Conservation (phyloP, 1,140 invertebrate species). For the Patella vulgata region DNA sequence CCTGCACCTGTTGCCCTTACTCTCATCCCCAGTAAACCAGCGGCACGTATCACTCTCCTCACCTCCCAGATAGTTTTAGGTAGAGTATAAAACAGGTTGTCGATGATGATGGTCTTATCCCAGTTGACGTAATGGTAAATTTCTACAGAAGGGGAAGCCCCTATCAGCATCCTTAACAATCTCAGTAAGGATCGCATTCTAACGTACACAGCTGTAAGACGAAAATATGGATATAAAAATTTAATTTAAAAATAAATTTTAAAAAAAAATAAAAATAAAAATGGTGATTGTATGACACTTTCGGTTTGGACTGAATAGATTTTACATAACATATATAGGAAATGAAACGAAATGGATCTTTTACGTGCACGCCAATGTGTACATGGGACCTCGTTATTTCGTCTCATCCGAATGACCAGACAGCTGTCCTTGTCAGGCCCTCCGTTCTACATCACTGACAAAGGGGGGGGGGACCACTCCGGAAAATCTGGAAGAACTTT, state of each 20-base stretch:
- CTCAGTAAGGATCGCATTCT: constrained; percentile 16
- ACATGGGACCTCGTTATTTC: too few species aligned
- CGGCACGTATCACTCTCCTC: constrained; percentile 23
- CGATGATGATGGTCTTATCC: constrained; percentile 38
- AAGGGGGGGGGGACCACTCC: too few species aligned
- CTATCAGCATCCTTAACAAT: constrained; percentile 16
- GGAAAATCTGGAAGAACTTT: too few species aligned
- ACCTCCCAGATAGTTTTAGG: constrained; percentile 35
- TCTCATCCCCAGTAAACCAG: constrained; percentile 15
- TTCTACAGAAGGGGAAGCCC: constrained; percentile 1
- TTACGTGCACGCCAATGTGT: too few species aligned
- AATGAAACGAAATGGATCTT: too few species aligned
- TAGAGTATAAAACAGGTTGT: constrained; percentile 34
- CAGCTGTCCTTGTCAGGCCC: too few species aligned
- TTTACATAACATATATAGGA: too few species aligned
- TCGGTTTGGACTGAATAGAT: too few species aligned
- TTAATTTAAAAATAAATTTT: not conserved
- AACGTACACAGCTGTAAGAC: constrained; percentile 20
- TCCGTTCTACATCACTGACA: too few species aligned
- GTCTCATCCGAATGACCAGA: too few species aligned
- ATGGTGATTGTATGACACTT: not conserved
- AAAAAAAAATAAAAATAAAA: not conserved
- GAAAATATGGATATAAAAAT: not conserved
- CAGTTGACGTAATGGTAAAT: constrained; percentile 36
- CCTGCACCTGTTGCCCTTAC: constrained; percentile 36